A percentile compares a stretch with the other conserved stretches of the same genome.
These are phyloP conservation scores for Pycnomerus fuliginosus DNA, from an alignment of 2,888 invertebrate species.

Conservation along the genomic window DNA sequence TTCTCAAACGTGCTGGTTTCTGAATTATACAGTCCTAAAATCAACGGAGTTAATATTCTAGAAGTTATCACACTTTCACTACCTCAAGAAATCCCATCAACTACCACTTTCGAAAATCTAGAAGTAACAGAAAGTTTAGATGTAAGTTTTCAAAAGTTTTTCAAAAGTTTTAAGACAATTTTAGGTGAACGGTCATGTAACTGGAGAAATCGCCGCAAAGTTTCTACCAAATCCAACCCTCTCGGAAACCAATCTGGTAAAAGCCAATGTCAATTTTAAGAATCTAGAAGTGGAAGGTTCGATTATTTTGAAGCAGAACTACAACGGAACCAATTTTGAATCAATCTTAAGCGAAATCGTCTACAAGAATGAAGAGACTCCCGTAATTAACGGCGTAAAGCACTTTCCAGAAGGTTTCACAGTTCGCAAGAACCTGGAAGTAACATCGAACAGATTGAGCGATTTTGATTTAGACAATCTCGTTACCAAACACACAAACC, in stretches of 20 bases:
- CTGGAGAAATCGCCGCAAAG: constrained; percentile 50
- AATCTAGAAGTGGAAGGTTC: constrained; percentile 56
- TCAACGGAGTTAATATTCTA: constrained; percentile 54
- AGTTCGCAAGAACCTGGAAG: constrained; percentile 47
- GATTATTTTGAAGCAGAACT: constrained; percentile 50
- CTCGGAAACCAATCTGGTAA: constrained; percentile 48
- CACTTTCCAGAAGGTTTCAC: constrained; percentile 50
- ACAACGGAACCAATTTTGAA: constrained; percentile 51
- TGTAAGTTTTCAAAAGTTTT: constrained; percentile 41
- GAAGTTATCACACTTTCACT: constrained; percentile 54
- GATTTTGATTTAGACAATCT: constrained; percentile 52
- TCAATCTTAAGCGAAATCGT: constrained; percentile 54
- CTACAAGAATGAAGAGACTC: constrained; percentile 45
- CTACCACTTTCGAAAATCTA: constrained; percentile 57
- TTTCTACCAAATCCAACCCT: constrained; percentile 55
- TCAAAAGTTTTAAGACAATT: constrained; percentile 21
- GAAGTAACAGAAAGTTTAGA: constrained; percentile 54
- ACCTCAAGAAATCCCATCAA: constrained; percentile 51
- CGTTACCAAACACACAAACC: constrained; percentile 54
- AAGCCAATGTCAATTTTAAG: constrained; percentile 53
- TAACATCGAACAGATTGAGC: constrained; percentile 53
- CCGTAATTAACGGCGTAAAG: constrained; percentile 54
- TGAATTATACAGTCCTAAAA: constrained; percentile 45
- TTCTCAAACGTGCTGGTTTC: constrained; percentile 3
- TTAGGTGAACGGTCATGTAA: constrained; percentile 56